Base-by-base conservation (phyloP, 2,888 invertebrate genomes). In the Phalangium opilio region DNA sequence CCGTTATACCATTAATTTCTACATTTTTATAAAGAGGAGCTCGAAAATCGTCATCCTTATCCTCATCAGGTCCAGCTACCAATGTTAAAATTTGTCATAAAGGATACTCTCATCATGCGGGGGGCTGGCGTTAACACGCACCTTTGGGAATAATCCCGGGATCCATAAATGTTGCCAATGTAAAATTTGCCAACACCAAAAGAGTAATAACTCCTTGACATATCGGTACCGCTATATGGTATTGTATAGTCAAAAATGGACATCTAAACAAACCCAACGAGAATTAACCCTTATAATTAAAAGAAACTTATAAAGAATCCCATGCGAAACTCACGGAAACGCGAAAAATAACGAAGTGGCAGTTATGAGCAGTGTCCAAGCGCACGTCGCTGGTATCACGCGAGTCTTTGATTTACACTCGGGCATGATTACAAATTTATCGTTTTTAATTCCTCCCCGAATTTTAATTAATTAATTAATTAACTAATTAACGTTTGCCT, bases 131-230 rank as follows among this genome's bases (percentile, higher is more conserved):
- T 27, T 27, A 27, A 27, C 8, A 27, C 27, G 59, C 70, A 91
- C 93, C 93, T 81, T 86, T 89, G 65, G 93, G 93, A 75, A 95
- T 93, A 57, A 91, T 83, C 63, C 95, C 96, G 64, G 95, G 95
- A 72, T 96, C 95, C 91, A 96, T 95, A 71, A 95, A 93, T 63
- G 96, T 96, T 60, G 98, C 95, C 72, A 96, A 75, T 60, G 90
- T 87, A 71, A 99, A 93, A 76, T 98, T 98, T 70, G 93, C 85
- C 71, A 96, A 73, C 63, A 96, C 95, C 74, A 95, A 91, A 71
- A 96, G 81, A 60, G 93, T 87, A 65, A 98, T 80, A 60, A 95
- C 78, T 60, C 83, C 89, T 75, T 96, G 91, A 66, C 81, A 81
- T 61, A 86, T 83, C 57, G 86, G 84, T 59, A 90, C 83, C 84